These are phyloP conservation scores for Myiagra hebetior DNA, from an alignment of 2,113 vertebrate genomes.

Conservation along the genomic window DNA sequence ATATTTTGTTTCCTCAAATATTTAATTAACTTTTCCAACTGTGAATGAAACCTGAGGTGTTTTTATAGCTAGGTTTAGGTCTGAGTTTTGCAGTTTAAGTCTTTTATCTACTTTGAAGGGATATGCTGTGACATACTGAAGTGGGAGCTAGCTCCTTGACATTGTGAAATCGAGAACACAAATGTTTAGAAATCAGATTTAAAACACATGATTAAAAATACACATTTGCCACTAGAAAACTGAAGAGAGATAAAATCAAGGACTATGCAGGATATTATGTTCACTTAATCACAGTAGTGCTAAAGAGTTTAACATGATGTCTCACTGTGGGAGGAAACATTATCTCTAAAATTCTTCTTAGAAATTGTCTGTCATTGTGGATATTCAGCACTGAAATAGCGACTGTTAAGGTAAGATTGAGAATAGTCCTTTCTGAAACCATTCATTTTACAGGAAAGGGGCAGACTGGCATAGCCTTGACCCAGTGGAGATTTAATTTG, in stretches of 20 bases:
- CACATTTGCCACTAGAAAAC: constrained; percentile 25
- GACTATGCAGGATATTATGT: constrained; percentile 9
- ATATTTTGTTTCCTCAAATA: neutral
- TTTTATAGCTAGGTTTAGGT: neutral
- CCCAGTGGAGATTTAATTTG: neutral
- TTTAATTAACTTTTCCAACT: neutral
- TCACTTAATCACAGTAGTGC: constrained; percentile 14
- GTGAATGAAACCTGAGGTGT: neutral
- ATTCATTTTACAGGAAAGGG: neutral
- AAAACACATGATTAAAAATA: constrained; percentile 46
- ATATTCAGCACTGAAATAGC: neutral
- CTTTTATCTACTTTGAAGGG: neutral
- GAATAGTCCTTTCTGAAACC: neutral
- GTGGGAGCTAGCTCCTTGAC: neutral
- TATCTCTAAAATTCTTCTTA: neutral
- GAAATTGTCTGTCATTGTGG: neutral
- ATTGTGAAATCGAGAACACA: neutral
- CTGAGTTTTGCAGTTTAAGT: neutral
- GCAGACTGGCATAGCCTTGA: neutral
- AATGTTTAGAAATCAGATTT: constrained; percentile 40
- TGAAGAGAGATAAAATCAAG: constrained; percentile 31
- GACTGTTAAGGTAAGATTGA: neutral
- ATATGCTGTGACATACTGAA: neutral
- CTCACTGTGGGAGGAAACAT: neutral
- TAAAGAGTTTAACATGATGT: constrained; percentile 22